Evolutionary conservation across 2,113 vertebrate genomes (phyloP), one percentile per base, ranked within the genome.

Genomic region (Lycaon pictus): DNA sequence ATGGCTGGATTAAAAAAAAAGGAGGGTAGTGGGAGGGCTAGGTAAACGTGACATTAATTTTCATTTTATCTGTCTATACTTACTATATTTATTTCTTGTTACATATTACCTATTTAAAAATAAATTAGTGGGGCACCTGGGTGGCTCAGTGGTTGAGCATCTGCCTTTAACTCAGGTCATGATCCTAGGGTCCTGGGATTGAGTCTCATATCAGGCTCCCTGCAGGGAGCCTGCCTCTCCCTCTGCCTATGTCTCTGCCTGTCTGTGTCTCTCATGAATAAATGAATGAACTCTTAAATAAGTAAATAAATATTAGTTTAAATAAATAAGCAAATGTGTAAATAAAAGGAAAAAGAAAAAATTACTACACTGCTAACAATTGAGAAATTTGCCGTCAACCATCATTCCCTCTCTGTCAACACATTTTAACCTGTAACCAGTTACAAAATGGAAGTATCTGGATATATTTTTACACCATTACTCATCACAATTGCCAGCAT

Each of bases 21-120:
- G 8, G 37, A 72, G 29, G 32, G 15, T 71, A 84, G 32, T 7
- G 22, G 69, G 15, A 81, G 5, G 29, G 25, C 23, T 63, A 32
- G 35, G 8, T 65, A 48, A 82, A 51, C 60, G 3, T 86, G 19
- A 67, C 20, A 82, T 53, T 88, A 74, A 80, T 60, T 80, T 88
- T 88, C 51, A 94, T 11, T 63, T 16, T 76, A 23, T 71, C 53
- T 87, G 63, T 51, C 15, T 62, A 5, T 65, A n/a, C 10, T 79
- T 92, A 37, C 37, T 84, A 35, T 88, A 90, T 94, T 96, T 58
- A 86, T 72, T 93, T 97, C 20, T 79, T 76, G 12, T 60, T 23
- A 11, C 53, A 29, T 19, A 65, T 81, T 77, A n/a, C 2, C 20
- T 71, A 79, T 43, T 71, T 79, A 93, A 90, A 86, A 87, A 72